phyloP scores from a whole-genome alignment of 2,113 vertebrate species.

The Cyrtonyx montezumae region DNA sequence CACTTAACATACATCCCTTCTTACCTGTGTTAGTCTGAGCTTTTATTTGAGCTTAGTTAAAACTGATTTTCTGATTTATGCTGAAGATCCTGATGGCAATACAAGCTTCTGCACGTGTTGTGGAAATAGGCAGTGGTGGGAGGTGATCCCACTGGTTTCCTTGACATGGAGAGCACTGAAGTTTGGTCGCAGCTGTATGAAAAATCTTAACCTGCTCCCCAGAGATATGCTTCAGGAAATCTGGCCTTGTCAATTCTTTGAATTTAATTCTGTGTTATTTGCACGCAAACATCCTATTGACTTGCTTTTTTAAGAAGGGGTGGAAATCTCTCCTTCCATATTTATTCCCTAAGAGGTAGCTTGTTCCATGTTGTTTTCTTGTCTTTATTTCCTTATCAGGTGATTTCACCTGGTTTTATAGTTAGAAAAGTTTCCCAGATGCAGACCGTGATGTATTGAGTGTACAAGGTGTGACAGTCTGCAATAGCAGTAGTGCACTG shows the following conservation, averaged over 20 bases:
- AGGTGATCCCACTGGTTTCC: neutral
- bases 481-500: fast-evolving
- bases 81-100: neutral
- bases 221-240: neutral
- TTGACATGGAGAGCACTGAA: neutral
- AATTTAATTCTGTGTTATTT: neutral
- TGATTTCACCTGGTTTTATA: neutral
- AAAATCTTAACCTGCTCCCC: fast-evolving
- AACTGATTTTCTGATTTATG: neutral
- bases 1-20: neutral
- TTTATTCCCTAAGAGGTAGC: neutral
- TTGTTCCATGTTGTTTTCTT: neutral
- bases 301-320: neutral
- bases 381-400: neutral
- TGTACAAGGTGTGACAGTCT: neutral
- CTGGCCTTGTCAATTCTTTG: neutral
- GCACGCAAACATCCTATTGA: neutral
- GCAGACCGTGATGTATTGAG: neutral
- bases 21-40: neutral
- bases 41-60: neutral
- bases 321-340: neutral
- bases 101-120: neutral
- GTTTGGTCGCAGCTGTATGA: fast-evolving
- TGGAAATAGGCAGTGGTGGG: neutral
- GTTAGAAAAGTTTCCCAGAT: neutral